phyloP scores from a whole-genome alignment of 2,888 invertebrate genomes.

The Epicampocera succincta region DNA sequence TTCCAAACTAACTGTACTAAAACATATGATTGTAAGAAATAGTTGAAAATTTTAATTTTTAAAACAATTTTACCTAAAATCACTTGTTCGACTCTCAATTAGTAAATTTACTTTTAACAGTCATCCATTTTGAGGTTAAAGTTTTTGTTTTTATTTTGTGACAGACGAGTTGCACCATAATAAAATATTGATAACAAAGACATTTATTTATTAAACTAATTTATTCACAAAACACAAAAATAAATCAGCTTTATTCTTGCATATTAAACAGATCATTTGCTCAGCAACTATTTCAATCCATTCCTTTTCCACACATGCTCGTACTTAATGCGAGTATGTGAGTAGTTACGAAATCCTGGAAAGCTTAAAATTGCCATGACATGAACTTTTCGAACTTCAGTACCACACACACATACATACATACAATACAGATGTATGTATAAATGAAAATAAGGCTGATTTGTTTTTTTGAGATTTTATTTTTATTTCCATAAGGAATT shows the following conservation, averaged over 20 bases:
- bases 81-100: too few species aligned
- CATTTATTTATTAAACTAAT: conserved; percentile 5
- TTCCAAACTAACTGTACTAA: conserved; percentile 22
- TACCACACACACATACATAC: not conserved
- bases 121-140: conserved; percentile 34
- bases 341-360: too few species aligned
- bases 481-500: not conserved
- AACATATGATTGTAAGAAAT: conserved; percentile 10
- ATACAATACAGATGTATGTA: too few species aligned
- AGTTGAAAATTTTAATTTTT: too few species aligned
- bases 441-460: conserved; percentile 16
- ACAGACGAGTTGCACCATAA: conserved; percentile 7
- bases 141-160: not conserved
- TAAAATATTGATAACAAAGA: conserved; percentile 33
- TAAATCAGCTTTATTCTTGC: conserved; percentile 22
- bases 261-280: too few species aligned
- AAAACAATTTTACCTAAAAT: too few species aligned
- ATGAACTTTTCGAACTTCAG: not conserved
- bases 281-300: too few species aligned
- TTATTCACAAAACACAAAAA: not conserved
- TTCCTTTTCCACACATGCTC: too few species aligned
- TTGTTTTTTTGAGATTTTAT: conserved; percentile 2
- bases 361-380: too few species aligned
- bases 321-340: too few species aligned
- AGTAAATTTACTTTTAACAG: not conserved